A percentile compares a stretch with the other conserved stretches of the same genome.
These are phyloP conservation scores for Dendrolimus houi DNA, from an alignment of 2,888 invertebrate genomes.

Conservation along the genomic window DNA sequence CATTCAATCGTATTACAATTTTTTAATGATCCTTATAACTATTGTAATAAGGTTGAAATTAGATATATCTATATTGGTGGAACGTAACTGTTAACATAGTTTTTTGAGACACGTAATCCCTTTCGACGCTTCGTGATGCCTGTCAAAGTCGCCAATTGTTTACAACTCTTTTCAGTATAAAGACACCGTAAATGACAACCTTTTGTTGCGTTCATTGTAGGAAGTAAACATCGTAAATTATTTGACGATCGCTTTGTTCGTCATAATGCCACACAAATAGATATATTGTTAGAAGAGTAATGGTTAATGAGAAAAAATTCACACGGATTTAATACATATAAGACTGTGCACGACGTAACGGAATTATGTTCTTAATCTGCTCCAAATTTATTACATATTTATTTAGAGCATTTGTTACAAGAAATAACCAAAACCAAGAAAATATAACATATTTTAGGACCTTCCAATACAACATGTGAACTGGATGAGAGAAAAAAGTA, in stretches of 20 bases:
- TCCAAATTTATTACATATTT: too few relatives aligned
- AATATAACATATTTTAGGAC: too few relatives aligned
- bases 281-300: slow-evolving; percentile 19
- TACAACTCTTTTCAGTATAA: slow-evolving; percentile 51
- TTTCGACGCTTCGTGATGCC: slow-evolving; percentile 56
- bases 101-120: slow-evolving; percentile 41
- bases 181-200: slow-evolving; percentile 54
- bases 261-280: slow-evolving; percentile 47
- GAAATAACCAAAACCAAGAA: too few relatives aligned
- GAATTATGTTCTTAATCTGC: too few relatives aligned
- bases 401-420: too few relatives aligned
- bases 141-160: slow-evolving; percentile 70
- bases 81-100: slow-evolving; percentile 2
- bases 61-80: background rate
- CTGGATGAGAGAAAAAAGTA: background rate
- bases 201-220: slow-evolving; percentile 49
- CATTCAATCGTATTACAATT: slow-evolving; percentile 10
- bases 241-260: slow-evolving; percentile 48
- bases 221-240: slow-evolving; percentile 66
- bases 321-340: slow-evolving; percentile 1
- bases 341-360: too few relatives aligned
- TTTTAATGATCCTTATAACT: slow-evolving; percentile 11
- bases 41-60: slow-evolving; percentile 24
- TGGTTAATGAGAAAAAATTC: slow-evolving; percentile 21
- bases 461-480: too few relatives aligned